These are phyloP conservation scores for Falcunculus frontatus DNA, from an alignment of 2,113 vertebrate species.

Conservation along the genomic window DNA sequence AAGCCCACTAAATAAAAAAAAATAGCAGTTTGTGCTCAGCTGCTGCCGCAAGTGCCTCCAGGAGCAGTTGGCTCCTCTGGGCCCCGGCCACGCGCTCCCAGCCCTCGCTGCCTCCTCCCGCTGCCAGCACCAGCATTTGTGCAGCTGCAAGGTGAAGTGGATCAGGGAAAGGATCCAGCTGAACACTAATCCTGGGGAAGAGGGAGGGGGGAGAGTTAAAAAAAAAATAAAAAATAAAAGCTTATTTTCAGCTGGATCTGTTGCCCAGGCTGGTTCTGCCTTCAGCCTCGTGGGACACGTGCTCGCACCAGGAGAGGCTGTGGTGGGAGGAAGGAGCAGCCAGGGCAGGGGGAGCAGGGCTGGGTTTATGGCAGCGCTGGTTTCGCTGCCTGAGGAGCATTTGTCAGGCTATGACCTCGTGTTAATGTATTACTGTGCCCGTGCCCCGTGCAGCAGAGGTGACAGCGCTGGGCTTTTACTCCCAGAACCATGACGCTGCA, in stretches of 20 bases:
- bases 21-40: background rate
- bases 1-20: background rate
- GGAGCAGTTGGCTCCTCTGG: constrained; percentile 26
- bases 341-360: background rate
- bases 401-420: background rate
- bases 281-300: background rate
- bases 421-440: background rate
- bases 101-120: background rate
- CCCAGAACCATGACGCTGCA: background rate
- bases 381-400: background rate
- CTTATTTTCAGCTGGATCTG: constrained; percentile 15
- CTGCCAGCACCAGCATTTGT: constrained; percentile 36
- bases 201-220: rapidly evolving
- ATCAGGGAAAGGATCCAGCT: constrained; percentile 34
- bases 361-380: background rate
- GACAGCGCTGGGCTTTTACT: background rate
- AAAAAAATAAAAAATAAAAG: background rate
- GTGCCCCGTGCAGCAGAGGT: background rate
- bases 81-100: background rate
- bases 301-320: background rate
- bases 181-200: background rate
- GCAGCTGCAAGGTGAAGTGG: constrained; percentile 65
- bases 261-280: background rate
- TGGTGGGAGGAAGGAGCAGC: background rate
- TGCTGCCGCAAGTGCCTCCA: background rate